These are phyloP conservation scores for Zingel zingel DNA, from an alignment of 2,113 vertebrate genomes.

Conservation along the genomic window DNA sequence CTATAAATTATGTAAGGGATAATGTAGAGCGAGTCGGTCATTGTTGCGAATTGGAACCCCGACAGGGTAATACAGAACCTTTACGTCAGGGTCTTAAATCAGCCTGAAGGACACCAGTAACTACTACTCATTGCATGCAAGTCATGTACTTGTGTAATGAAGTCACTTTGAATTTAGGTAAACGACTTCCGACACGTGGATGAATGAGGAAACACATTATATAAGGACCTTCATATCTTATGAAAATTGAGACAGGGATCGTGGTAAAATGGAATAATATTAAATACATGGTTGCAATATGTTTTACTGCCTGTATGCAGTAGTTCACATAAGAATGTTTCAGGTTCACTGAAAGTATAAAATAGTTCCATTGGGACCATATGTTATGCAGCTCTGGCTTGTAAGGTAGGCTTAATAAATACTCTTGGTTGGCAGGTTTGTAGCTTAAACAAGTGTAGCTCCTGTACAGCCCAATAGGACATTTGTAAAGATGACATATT, in stretches of 20 bases:
- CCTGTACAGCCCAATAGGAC: background rate
- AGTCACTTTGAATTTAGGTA: slow-evolving; percentile 3
- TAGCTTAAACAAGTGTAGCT: background rate
- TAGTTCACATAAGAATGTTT: background rate
- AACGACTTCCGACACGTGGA: background rate
- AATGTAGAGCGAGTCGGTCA: too few species aligned
- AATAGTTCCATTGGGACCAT: slow-evolving; percentile 22
- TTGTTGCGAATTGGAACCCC: too few species aligned
- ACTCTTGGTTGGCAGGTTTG: background rate
- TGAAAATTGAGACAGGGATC: background rate
- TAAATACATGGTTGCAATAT: background rate
- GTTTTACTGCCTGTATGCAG: slow-evolving; percentile 2
- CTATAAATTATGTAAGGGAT: background rate
- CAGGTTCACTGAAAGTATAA: slow-evolving; percentile 13
- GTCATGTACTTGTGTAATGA: background rate
- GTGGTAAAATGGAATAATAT: background rate
- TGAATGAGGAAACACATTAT: slow-evolving; percentile 1
- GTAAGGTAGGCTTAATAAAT: background rate
- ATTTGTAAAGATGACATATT: slow-evolving; percentile 14
- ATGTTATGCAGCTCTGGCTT: slow-evolving; percentile 17
- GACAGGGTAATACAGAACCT: too few species aligned
- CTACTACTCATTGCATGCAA: background rate
- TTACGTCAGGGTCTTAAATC: too few species aligned
- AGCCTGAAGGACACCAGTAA: background rate
- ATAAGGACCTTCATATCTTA: background rate